These are phyloP conservation scores for Enteromius thamalakanensis DNA, from an alignment of 2,797 vertebrate species.

Conservation along the genomic window DNA sequence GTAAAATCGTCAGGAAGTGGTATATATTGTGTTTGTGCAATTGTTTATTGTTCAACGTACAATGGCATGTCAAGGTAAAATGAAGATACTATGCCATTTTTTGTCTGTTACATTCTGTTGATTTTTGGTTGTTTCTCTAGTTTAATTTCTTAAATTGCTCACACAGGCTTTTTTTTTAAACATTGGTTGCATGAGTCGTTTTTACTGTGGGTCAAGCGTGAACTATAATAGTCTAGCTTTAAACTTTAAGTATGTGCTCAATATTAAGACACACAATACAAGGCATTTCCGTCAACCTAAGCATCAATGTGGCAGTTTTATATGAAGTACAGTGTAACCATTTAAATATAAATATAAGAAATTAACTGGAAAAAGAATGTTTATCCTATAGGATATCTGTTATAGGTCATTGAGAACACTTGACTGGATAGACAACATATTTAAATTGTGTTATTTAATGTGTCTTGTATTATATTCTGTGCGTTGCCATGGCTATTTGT, in stretches of 20 bases:
- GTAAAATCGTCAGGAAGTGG: constrained; percentile 17
- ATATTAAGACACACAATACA: constrained; percentile 13
- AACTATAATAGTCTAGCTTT: constrained; percentile 22
- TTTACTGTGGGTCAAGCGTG: neutral
- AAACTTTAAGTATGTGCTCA: constrained; percentile 15
- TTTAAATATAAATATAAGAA: neutral
- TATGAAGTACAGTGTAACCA: constrained; percentile 28
- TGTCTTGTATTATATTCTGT: constrained; percentile 82
- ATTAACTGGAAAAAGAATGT: constrained; percentile 83
- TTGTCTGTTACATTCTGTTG: constrained; percentile 22
- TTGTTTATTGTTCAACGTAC: constrained; percentile 37
- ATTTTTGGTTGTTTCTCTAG: constrained; percentile 18
- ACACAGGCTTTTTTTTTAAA: constrained; percentile 25
- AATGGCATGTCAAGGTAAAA: constrained; percentile 48
- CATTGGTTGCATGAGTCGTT: constrained; percentile 16
- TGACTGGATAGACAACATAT: constrained; percentile 72
- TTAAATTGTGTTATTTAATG: constrained; percentile 79
- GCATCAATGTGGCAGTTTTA: constrained; percentile 14
- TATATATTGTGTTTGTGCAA: constrained; percentile 41
- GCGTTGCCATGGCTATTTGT: constrained; percentile 73
- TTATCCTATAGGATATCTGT: constrained; percentile 48
- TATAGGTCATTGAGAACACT: constrained; percentile 71
- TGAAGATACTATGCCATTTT: constrained; percentile 50
- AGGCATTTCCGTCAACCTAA: constrained; percentile 19
- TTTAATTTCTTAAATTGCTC: constrained; percentile 44